Evolutionary conservation across 1,140 invertebrate species (phyloP), one percentile per base, ranked within the genome.

Genomic region (Cepaea nemoralis): DNA sequence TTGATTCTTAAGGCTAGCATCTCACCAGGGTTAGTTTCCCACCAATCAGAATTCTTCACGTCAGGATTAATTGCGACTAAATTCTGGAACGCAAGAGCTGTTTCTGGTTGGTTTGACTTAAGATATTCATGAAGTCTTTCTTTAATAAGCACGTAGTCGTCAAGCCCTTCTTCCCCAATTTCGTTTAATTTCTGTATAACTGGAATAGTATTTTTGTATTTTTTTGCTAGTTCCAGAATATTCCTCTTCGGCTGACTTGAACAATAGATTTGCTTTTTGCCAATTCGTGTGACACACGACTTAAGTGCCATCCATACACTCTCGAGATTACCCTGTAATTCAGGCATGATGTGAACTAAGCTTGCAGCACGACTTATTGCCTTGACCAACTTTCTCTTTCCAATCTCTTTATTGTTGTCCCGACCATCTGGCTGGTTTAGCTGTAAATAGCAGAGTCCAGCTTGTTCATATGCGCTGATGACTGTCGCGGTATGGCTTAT

Each of bases 361-460:
- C 40, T 37, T 40, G 69, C 69, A 40, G 69, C 69, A 24, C 39
- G 40, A 31, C 69, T 70, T 70, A 70, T 39, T 22, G 69, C 69
- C 69, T 22, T 70, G 2, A 22, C 40, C 16, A 70, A 22, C n/a
- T 70, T 42, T 10, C 40, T 42, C 40, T 70, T 1, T 5, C 22
- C 69, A 1, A 8, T 8, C 12, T 70, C 22, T 39, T 40, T n/a
- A 24, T n/a, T 70, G 1, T 70, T 70, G 1, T 39, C 10, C 19
- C 12, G 0, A 8, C 22, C 69, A 5, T 39, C 12, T 8, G 22
- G 19, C 40, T 70, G 12, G 37, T 37, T 70, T 1, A 70, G 40
- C 59, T 66, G 24, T 33, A 27, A 27, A 33, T 27, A 33, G n/a
- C 59, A 66, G 10, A n/a, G 10, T 12, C 59, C 59, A 24, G 59